phyloP scores from a whole-genome alignment of 2,113 vertebrate species.

The Ceuthmochares aereus region DNA sequence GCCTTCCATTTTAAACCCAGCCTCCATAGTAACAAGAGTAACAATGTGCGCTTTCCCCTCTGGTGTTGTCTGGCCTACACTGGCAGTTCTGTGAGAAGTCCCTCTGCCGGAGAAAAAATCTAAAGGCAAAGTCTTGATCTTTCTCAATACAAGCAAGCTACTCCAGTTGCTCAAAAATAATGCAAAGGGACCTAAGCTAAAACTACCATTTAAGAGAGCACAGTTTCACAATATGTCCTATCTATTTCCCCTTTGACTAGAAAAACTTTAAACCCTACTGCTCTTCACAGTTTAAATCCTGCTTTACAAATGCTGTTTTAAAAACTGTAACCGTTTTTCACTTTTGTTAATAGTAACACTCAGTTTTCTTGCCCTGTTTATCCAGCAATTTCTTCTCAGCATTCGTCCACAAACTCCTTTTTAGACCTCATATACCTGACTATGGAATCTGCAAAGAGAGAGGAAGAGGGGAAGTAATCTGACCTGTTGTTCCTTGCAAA shows the following conservation, averaged over 20 bases:
- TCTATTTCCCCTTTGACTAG: not conserved
- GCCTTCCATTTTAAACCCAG: not conserved
- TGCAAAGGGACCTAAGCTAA: not conserved
- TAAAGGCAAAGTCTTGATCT: not conserved
- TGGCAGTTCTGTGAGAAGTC: not conserved
- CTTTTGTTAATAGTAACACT: not conserved
- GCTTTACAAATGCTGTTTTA: not conserved
- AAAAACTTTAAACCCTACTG: not conserved
- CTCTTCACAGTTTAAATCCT: not conserved
- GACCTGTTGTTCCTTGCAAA: constrained; percentile 94
- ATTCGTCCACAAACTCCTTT: not conserved
- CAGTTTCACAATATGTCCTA: not conserved
- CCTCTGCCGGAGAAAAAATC: not conserved
- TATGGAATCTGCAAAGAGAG: not conserved
- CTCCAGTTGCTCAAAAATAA: not conserved
- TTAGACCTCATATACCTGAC: not conserved
- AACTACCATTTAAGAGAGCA: not conserved
- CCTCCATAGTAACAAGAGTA: not conserved
- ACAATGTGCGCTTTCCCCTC: not conserved
- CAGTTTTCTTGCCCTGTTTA: not conserved
- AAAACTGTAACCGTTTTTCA: not conserved
- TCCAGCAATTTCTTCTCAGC: not conserved
- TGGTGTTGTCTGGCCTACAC: not conserved
- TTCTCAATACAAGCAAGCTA: not conserved
- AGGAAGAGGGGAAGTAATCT: not conserved